Conservation (phyloP, 92 coral and sea anemone genomes). For the Parazoanthus swiftii region DNA sequence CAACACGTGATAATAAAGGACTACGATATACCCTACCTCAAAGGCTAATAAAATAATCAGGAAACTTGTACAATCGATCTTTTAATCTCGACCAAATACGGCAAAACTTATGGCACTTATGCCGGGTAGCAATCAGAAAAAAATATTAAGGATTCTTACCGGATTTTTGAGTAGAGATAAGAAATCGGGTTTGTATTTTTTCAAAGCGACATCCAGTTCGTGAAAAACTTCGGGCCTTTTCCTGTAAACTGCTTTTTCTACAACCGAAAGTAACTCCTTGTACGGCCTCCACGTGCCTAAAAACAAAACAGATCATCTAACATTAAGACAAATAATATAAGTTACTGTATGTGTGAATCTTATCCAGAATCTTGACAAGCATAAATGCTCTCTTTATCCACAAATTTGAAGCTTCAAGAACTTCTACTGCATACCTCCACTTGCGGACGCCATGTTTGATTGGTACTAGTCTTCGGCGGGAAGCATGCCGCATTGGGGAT, state of each 20-base stretch:
- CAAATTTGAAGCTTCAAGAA: neutral
- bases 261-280: conserved; percentile 82
- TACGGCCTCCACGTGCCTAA: conserved; percentile 94
- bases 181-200: conserved; percentile 87
- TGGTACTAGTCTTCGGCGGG: no score
- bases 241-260: conserved; percentile 84
- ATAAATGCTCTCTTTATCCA: neutral
- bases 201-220: conserved; percentile 79
- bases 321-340: neutral
- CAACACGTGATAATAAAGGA: no score
- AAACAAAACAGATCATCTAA: neutral
- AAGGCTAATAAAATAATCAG: no score
- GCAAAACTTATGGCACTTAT: no score
- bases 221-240: conserved; percentile 88
- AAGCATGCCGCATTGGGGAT: conserved; percentile 65
- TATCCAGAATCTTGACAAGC: neutral
- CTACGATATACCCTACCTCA: no score
- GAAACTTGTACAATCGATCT: neutral
- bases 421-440: conserved; percentile 55
- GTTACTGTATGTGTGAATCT: neutral
- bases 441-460: conserved; percentile 78
- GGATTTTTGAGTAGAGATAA: conserved; percentile 87
- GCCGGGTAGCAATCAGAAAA: neutral
- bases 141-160: conserved; percentile 49
- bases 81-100: neutral